Evolutionary conservation across 2,797 vertebrate species (phyloP), one percentile per base, ranked within the genome.

Genomic region (Parambassis ranga): DNA sequence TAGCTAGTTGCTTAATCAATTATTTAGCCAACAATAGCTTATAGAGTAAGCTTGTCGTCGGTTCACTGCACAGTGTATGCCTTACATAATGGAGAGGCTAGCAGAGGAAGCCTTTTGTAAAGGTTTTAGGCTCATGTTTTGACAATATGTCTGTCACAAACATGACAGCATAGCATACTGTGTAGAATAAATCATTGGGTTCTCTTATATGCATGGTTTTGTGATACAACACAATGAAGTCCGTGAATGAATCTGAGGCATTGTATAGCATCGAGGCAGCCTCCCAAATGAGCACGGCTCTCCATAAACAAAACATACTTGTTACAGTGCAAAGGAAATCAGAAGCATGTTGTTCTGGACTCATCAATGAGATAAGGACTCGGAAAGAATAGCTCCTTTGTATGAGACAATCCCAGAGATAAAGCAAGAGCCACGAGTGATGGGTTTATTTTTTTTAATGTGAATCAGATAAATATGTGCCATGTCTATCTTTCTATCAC

Each of bases 391-490:
- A 14, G 19, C 10, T 39, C 6, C 59, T 69, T 71, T 75, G 52
- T 77, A 39, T 70, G 6, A 15, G 51, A 70, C 59, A 79, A 60
- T 76, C 72, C n/a, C 23, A 26, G 46, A 62, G 58, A 41, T 55
- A 66, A 53, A 7, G 37, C 53, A 59, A 61, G 66, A 65, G 62
- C 73, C 60, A 50, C 67, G 27, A 39, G 58, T n/a, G n/a, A n/a
- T n/a, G n/a, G n/a, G n/a, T n/a, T 60, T 30, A 6, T 44, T 28
- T 73, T 61, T 51, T 28, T 26, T 1, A 23, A 86, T 86, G 84
- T 85, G 82, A 88, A 87, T 71, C 51, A 63, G 49, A 78, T 71
- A 49, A 35, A 53, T 41, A 24, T 58, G 51, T 82, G 72, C 72
- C 80, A 80, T 67, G 66, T 79, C 18, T 73, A 42, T 75, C 31